Conservation (phyloP, 2,888 invertebrate species). For the Proisotoma minuta region DNA sequence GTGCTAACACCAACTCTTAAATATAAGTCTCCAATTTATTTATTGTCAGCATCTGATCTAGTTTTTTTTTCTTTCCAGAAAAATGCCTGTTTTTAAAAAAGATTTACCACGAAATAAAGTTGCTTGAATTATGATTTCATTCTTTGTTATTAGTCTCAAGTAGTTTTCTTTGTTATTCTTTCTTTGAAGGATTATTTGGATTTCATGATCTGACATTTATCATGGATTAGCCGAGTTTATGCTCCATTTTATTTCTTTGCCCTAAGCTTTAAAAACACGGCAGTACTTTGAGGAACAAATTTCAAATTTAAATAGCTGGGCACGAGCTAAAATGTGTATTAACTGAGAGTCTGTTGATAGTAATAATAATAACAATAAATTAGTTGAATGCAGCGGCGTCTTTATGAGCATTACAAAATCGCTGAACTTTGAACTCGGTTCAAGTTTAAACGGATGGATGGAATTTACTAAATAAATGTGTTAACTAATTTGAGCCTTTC, state of each 20-base stretch:
- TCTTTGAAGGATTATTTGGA: slow-evolving; percentile 5
- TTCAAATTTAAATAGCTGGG: background rate
- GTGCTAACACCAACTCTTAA: background rate
- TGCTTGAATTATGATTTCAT: too few relatives aligned
- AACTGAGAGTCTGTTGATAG: too few relatives aligned
- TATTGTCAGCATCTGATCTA: too few relatives aligned
- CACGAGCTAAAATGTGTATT: background rate
- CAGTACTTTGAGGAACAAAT: background rate
- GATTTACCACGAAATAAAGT: too few relatives aligned
- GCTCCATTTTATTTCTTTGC: background rate
- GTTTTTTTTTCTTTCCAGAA: too few relatives aligned
- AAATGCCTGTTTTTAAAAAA: too few relatives aligned
- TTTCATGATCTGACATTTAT: slow-evolving; percentile 12
- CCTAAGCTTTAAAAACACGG: background rate
- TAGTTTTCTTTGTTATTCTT: too few relatives aligned
- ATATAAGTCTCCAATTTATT: too few relatives aligned
- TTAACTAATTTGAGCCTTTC: background rate
- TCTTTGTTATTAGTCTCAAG: too few relatives aligned
- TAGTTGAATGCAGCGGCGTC: background rate
- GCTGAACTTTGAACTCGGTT: background rate
- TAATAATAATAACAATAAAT: background rate
- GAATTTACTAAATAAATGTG: background rate
- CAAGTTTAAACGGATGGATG: background rate
- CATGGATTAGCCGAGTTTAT: background rate
- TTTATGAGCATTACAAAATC: background rate